A percentile compares a stretch with the other conserved stretches of the same genome.
phyloP scores from a whole-genome alignment of 2,113 vertebrate species.

The Protobothrops flavoviridis region DNA sequence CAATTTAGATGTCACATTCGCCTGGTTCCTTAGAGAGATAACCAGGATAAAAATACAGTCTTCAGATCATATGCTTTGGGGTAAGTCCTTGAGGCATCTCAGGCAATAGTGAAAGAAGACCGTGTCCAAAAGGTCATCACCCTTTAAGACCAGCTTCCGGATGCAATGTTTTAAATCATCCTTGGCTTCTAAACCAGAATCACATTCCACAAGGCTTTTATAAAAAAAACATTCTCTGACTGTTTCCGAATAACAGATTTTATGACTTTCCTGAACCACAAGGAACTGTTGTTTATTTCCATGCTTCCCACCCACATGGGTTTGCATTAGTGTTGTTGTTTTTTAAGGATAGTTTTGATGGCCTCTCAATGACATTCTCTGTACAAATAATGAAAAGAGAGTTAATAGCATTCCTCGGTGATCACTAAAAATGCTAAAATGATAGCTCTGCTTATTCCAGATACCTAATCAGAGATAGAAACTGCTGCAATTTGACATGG shows the following conservation, averaged over 20 bases:
- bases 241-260: constrained; percentile 26
- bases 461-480: neutral
- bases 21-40: constrained; percentile 33
- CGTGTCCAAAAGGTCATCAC: constrained; percentile 40
- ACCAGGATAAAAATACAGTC: constrained; percentile 19
- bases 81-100: neutral
- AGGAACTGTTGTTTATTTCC: neutral
- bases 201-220: constrained; percentile 16
- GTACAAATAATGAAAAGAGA: neutral
- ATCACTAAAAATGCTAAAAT: neutral
- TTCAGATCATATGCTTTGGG: neutral
- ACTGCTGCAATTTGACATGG: neutral
- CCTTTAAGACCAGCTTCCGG: constrained; percentile 19
- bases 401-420: neutral
- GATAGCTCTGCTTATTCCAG: neutral
- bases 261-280: constrained; percentile 14
- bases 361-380: constrained; percentile 7
- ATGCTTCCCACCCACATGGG: neutral
- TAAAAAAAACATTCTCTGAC: constrained; percentile 25
- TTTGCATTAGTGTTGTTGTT: constrained; percentile 18
- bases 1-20: constrained; percentile 22
- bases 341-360: constrained; percentile 7
- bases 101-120: neutral
- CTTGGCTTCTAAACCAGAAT: constrained; percentile 31
- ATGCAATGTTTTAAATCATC: constrained; percentile 24